Evolutionary conservation across 2,797 vertebrate genomes (phyloP).

Genomic region (Gorsachius magnificus): DNA sequence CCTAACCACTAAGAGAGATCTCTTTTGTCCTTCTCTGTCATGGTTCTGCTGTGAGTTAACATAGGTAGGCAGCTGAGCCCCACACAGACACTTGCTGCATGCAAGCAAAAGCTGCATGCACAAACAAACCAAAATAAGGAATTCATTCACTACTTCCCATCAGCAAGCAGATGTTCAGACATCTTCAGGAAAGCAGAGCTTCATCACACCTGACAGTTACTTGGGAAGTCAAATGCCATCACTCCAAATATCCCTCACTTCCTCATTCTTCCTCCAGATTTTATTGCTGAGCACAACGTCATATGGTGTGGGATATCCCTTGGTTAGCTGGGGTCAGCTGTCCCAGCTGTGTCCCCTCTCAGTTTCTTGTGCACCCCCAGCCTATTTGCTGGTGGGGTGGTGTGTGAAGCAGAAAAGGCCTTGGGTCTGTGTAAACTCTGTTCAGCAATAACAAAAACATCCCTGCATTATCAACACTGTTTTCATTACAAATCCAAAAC

Average conservation of each 20-base stretch:
- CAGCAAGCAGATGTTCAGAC: not conserved
- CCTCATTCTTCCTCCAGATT: too few relatives aligned
- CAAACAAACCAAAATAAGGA: not conserved
- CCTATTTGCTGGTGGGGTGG: not conserved
- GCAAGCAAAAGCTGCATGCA: not conserved
- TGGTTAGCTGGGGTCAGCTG: too few relatives aligned
- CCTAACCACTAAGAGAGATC: not conserved
- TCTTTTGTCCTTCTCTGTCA: rapidly evolving
- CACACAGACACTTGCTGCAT: too few relatives aligned
- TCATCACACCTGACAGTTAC: not conserved
- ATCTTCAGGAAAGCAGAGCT: not conserved
- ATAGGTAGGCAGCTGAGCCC: not conserved
- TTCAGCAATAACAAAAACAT: not conserved
- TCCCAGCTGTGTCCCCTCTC: too few relatives aligned
- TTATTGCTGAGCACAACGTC: too few relatives aligned
- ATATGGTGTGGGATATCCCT: too few relatives aligned
- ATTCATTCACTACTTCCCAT: not conserved
- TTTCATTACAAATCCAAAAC: not conserved
- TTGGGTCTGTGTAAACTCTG: not conserved
- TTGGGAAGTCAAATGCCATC: not conserved
- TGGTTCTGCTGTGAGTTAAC: not conserved
- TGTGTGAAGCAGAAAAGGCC: not conserved
- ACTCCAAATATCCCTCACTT: too few relatives aligned
- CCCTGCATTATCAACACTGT: not conserved
- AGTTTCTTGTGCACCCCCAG: not conserved